Conservation (phyloP, 2,113 vertebrate species). For the Gadus chalcogrammus region DNA sequence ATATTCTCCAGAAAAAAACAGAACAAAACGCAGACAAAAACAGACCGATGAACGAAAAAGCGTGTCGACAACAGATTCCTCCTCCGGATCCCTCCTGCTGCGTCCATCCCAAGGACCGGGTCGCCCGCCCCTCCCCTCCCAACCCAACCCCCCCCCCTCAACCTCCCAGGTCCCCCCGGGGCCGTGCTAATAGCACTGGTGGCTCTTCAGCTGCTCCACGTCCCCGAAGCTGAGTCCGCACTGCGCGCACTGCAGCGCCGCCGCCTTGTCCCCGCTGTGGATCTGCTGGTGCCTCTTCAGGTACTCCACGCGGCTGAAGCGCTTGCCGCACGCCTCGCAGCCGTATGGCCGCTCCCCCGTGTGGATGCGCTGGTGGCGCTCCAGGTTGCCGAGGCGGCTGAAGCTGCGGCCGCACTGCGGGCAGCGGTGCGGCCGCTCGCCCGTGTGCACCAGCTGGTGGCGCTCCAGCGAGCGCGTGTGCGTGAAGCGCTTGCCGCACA, state of each 20-base stretch:
- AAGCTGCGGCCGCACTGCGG: slow-evolving; percentile 77
- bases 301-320: slow-evolving; percentile 80
- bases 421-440: slow-evolving; percentile 77
- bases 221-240: slow-evolving; percentile 76
- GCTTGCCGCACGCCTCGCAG: slow-evolving; percentile 80
- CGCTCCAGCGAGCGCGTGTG: slow-evolving; percentile 89
- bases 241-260: slow-evolving; percentile 70
- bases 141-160: not conserved
- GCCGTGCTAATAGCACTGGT: slow-evolving; percentile 67
- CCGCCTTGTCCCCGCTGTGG: slow-evolving; percentile 65
- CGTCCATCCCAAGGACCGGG: not conserved
- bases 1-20: no score
- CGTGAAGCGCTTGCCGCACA: slow-evolving; percentile 88
- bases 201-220: slow-evolving; percentile 72
- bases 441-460: slow-evolving; percentile 90
- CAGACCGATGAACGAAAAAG: no score
- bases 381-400: slow-evolving; percentile 75
- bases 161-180: not conserved
- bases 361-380: slow-evolving; percentile 82
- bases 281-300: slow-evolving; percentile 79
- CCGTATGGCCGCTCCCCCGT: slow-evolving; percentile 77
- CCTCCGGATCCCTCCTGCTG: not conserved
- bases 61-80: no score
- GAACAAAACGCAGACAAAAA: no score
- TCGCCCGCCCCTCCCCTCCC: not conserved